Evolutionary conservation across 2,888 invertebrate species (phyloP).

Genomic region (Clusia tigrina): DNA sequence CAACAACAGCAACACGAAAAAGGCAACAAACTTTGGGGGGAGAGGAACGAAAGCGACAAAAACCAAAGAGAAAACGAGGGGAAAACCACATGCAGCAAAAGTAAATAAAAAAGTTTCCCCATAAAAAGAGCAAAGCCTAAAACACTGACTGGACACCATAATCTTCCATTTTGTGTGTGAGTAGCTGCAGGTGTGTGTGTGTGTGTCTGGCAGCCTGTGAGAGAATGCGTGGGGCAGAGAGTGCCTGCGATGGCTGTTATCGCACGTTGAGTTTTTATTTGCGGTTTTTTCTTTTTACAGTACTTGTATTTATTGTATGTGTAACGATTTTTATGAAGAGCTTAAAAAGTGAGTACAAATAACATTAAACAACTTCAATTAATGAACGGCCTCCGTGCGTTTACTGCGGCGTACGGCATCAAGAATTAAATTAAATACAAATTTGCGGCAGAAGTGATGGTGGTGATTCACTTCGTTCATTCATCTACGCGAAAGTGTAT

Average conservation of each 20-base stretch:
- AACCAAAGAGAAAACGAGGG: conserved; percentile 22
- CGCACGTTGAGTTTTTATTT: neutral
- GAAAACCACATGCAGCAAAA: conserved; percentile 12
- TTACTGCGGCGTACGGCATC: conserved; percentile 11
- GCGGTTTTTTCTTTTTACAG: neutral
- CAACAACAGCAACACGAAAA: conserved; percentile 10
- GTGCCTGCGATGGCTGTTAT: neutral
- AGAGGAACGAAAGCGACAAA: conserved; percentile 22
- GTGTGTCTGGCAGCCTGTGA: too few relatives aligned
- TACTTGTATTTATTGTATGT: neutral
- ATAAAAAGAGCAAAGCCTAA: conserved; percentile 21
- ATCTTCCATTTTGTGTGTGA: neutral
- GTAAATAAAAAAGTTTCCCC: conserved; percentile 22
- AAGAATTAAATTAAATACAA: too few relatives aligned
- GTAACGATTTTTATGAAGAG: conserved; percentile 3
- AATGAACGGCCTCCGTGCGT: neutral
- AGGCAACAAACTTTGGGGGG: neutral
- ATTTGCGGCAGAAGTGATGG: too few relatives aligned
- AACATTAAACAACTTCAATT: conserved; percentile 20
- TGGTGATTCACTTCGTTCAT: too few relatives aligned
- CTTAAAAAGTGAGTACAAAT: conserved; percentile 8
- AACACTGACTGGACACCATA: conserved; percentile 5
- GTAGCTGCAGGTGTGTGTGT: too few relatives aligned
- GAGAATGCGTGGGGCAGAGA: neutral
- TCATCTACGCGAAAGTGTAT: too few relatives aligned